Evolutionary conservation across 2,797 vertebrate genomes (phyloP).

Genomic region (Halcyon chelicuti): DNA sequence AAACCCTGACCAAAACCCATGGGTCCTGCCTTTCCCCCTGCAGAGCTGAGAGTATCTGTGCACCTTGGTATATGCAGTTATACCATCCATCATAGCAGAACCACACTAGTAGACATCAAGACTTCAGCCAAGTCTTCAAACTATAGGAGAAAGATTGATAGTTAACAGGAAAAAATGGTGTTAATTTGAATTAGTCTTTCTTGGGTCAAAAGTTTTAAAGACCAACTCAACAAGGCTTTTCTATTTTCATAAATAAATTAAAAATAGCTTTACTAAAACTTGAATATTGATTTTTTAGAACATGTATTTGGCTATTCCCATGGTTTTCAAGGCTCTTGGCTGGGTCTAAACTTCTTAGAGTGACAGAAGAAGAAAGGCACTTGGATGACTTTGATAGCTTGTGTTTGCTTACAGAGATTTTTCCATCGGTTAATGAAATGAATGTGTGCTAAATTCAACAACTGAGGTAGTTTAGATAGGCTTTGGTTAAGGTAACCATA

Average conservation of each 20-base stretch:
- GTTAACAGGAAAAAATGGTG: not conserved
- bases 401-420: not conserved
- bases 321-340: not conserved
- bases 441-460: not conserved
- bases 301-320: not conserved
- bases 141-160: not conserved
- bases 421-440: not conserved
- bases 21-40: not conserved
- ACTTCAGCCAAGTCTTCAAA: not conserved
- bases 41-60: not conserved
- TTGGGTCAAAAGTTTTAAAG: not conserved
- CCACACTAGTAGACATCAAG: not conserved
- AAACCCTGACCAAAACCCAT: too few species aligned
- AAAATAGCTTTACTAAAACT: not conserved
- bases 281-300: not conserved
- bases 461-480: not conserved
- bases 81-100: too few species aligned
- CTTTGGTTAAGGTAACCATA: not conserved
- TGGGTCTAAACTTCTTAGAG: not conserved
- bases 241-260: not conserved
- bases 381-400: not conserved
- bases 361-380: not conserved
- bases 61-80: not conserved
- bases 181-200: not conserved
- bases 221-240: not conserved